phyloP scores from a whole-genome alignment of 2,113 vertebrate genomes.

The Leucopsar rothschildi region DNA sequence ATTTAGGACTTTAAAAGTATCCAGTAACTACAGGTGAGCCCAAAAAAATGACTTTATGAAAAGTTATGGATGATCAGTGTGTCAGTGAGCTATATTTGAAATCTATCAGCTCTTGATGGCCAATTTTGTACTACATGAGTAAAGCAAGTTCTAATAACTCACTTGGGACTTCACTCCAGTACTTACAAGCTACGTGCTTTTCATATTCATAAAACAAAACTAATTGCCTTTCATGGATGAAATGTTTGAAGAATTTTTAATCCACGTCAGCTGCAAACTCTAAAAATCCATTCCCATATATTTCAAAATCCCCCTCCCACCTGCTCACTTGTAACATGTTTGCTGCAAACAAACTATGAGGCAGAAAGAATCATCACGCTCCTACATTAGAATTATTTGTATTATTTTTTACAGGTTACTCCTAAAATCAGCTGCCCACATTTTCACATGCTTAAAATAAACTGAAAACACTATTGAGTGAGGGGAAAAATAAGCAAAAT shows the following conservation, averaged over 20 bases:
- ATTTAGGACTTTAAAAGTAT: neutral
- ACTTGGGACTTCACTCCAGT: conserved; percentile 64
- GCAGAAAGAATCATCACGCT: neutral
- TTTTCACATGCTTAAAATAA: neutral
- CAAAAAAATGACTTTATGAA: neutral
- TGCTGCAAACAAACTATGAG: conserved; percentile 24
- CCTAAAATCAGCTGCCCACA: neutral
- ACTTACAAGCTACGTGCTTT: conserved; percentile 70
- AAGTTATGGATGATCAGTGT: conserved; percentile 52
- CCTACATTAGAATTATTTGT: neutral
- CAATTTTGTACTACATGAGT: conserved; percentile 71
- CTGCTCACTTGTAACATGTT: conserved; percentile 19
- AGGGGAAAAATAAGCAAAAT: neutral
- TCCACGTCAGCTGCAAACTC: conserved; percentile 59
- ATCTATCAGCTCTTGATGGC: conserved; percentile 65
- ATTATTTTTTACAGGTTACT: neutral
- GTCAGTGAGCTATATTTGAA: conserved; percentile 57
- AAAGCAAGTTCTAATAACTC: conserved; percentile 69
- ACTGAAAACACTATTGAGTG: neutral
- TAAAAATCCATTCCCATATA: conserved; percentile 22
- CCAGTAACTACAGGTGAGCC: conserved; percentile 12
- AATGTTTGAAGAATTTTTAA: conserved; percentile 66
- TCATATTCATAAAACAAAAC: conserved; percentile 71
- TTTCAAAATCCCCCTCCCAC: conserved; percentile 31
- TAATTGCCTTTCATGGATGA: conserved; percentile 73